Evolutionary conservation across 2,888 invertebrate genomes (phyloP).

Genomic region (Nymphalis polychloros): DNA sequence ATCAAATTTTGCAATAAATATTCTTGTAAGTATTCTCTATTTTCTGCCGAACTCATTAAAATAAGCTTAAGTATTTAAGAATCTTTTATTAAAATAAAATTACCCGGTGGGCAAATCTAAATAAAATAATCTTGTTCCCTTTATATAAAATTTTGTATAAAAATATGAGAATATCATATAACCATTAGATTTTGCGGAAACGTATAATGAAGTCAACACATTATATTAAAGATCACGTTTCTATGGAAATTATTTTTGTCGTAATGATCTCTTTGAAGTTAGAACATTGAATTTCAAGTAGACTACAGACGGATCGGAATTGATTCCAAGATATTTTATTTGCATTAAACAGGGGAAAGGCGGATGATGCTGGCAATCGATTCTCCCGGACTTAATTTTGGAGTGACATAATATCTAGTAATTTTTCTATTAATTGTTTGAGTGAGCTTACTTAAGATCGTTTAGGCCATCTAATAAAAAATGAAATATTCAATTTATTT

Average conservation of each 20-base stretch:
- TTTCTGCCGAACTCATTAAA: background rate
- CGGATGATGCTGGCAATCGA: conserved; percentile 35
- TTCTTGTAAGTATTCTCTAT: background rate
- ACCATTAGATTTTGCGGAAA: conserved; percentile 22
- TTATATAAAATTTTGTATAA: background rate
- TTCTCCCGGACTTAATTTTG: conserved; percentile 10
- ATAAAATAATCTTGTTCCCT: background rate
- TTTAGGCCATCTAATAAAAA: no score
- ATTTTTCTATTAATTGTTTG: background rate
- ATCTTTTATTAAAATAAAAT: no score
- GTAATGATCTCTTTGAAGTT: conserved; percentile 69
- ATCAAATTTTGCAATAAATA: background rate
- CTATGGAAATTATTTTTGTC: conserved; percentile 56
- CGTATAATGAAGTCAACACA: conserved; percentile 41
- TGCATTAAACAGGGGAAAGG: conserved; percentile 63
- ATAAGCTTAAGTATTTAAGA: no score
- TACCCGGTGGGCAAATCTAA: background rate
- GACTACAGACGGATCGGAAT: conserved; percentile 54
- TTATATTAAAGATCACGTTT: conserved; percentile 48
- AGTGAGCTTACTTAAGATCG: no score
- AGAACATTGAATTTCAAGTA: conserved; percentile 63
- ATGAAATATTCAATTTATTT: no score
- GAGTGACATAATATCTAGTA: background rate
- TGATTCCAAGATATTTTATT: conserved; percentile 64
- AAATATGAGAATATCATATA: conserved; percentile 16